These are phyloP conservation scores for Amphipyra tragopoginis DNA, from an alignment of 2,888 invertebrate species.

Conservation along the genomic window DNA sequence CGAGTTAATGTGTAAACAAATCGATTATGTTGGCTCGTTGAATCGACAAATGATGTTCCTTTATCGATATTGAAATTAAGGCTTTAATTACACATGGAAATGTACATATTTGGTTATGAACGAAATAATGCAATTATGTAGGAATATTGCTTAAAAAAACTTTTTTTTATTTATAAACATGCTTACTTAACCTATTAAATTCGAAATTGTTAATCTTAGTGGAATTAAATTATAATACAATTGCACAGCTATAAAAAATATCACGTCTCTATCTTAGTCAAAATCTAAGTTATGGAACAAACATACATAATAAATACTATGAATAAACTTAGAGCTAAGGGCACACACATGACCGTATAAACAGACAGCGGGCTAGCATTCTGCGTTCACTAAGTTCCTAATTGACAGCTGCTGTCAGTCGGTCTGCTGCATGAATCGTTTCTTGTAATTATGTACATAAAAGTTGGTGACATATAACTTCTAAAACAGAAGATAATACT, in stretches of 20 bases:
- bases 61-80: constrained; percentile 5
- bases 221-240: constrained; percentile 4
- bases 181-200: constrained; percentile 9
- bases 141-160: no score
- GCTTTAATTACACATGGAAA: neutral
- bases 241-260: constrained; percentile 27
- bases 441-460: no score
- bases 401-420: no score
- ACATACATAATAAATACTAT: neutral
- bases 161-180: neutral
- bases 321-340: neutral
- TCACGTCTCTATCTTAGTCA: constrained; percentile 23
- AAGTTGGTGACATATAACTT: no score
- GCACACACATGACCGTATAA: no score
- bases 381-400: no score
- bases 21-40: constrained; percentile 36
- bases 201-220: constrained; percentile 7
- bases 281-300: constrained; percentile 5
- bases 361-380: no score
- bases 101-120: no score
- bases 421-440: no score
- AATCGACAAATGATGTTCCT: constrained; percentile 30
- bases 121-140: neutral
- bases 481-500: no score
- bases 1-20: constrained; percentile 8